Base-by-base conservation (phyloP, 2,797 vertebrate species). In the Amphiprion clarkii region DNA sequence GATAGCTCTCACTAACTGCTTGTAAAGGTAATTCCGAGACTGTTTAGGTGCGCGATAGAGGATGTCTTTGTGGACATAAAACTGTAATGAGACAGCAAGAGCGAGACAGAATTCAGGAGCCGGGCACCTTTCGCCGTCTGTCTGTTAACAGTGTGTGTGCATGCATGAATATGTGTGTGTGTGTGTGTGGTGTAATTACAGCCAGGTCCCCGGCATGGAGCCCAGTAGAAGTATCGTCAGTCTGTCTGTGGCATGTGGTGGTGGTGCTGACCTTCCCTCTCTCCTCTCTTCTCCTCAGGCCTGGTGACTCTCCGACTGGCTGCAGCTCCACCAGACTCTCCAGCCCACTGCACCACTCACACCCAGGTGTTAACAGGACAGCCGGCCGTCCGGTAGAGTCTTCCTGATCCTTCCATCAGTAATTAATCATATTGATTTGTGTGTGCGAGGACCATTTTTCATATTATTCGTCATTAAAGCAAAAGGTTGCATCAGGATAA, bases 191-290 rank as follows among this genome's bases (percentile, higher is more conserved):
- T 92, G 91, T 92, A 93, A 94, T 93, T 93, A 93, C 90, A 93
- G 91, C 89, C 89, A 92, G 88, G 91, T 88, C 83, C 85, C 88
- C 87, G 92, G 89, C 89, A 83, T 79, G 87, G 89, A 92, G 93
- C 89, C 91, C 91, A 93, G 92, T 87, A 88, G 88, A 92, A 91
- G 89, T 89, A 93, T 89, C 90, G 93, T 93, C 93, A 93, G 91
- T 92, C 91, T 92, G 93, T 94, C 93, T 93, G 90, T 94, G 92
- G 92, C 91, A 92, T 93, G 89, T 23, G 23, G 89, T 90, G 90
- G 88, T 91, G 88, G 65, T 90, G 82, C 89, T 92, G 85, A 91
- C 88, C 88, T 92, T 87, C 87, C 78, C 81, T 82, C 86, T 82
- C 87, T 71, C 82, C 53, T 72, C 82, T 75, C 46, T 62, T 78